Evolutionary conservation across 2,888 invertebrate species (phyloP).

Genomic region (Cantharis nigra): DNA sequence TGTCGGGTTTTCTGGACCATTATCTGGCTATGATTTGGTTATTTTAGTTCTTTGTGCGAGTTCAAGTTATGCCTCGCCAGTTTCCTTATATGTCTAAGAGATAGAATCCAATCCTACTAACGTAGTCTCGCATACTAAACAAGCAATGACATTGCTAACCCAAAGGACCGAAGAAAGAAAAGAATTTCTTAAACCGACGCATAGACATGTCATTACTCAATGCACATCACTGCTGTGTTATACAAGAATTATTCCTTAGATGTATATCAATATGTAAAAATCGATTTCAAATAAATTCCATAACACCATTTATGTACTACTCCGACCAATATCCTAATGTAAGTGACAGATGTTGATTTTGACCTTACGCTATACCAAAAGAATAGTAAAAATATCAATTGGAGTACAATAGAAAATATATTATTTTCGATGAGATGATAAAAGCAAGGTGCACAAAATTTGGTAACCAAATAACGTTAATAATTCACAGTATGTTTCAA

Average conservation of each 20-base stretch:
- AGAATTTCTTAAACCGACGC: constrained; percentile 15
- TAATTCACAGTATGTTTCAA: background rate
- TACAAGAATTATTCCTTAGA: constrained; percentile 7
- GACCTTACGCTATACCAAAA: background rate
- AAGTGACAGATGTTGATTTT: background rate
- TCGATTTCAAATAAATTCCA: constrained; percentile 4
- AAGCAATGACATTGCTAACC: constrained; percentile 31
- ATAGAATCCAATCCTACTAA: constrained; percentile 36
- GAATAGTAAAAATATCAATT: background rate
- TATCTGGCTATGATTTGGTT: constrained; percentile 16
- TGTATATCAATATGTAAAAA: constrained; percentile 1
- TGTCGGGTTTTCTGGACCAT: constrained; percentile 19
- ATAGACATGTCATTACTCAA: constrained; percentile 11
- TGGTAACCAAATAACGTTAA: background rate
- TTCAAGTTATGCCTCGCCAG: constrained; percentile 30
- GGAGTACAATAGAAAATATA: background rate
- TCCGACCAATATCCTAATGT: background rate
- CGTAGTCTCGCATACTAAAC: constrained; percentile 33
- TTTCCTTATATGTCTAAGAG: constrained; percentile 35
- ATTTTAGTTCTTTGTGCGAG: constrained; percentile 27
- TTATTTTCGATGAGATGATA: background rate
- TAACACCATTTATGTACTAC: background rate
- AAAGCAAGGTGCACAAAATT: background rate
- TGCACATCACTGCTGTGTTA: constrained; percentile 6
- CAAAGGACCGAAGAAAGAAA: constrained; percentile 24